Conservation (phyloP, 53 echinoderm and acorn worm genomes). For the Zoroaster sp. region DNA sequence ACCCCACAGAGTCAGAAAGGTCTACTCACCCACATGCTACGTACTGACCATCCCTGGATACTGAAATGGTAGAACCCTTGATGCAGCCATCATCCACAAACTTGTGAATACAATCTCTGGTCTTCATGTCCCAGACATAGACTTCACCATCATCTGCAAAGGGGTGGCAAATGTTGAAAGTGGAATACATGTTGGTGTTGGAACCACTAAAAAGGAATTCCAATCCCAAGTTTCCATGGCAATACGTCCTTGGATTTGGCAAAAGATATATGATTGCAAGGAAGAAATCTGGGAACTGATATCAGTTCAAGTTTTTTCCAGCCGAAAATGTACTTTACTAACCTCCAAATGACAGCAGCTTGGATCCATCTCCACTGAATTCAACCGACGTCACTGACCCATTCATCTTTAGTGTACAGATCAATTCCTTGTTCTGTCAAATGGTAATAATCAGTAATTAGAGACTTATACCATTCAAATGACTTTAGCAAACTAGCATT, state of each 20-base stretch:
- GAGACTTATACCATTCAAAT: too few species aligned
- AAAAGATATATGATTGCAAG: too few species aligned
- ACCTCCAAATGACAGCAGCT: slow-evolving; percentile 87
- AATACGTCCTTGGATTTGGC: too few species aligned
- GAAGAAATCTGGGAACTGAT: background rate
- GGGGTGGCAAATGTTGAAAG: background rate
- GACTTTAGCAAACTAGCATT: too few species aligned
- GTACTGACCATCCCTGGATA: slow-evolving; percentile 71
- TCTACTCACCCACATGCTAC: slow-evolving; percentile 86
- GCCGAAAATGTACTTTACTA: too few species aligned
- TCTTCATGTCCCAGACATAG: slow-evolving; percentile 92
- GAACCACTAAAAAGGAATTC: too few species aligned
- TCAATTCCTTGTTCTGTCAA: slow-evolving; percentile 88
- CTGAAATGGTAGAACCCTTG: slow-evolving; percentile 78
- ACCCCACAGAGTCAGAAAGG: too few species aligned
- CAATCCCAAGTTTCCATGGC: too few species aligned
- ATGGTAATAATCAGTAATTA: background rate
- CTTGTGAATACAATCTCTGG: slow-evolving; percentile 79
- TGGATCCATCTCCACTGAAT: slow-evolving; percentile 80
- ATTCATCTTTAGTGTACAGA: slow-evolving; percentile 86
- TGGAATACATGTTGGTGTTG: too few species aligned
- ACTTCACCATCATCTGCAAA: slow-evolving; percentile 91
- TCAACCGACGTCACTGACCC: slow-evolving; percentile 68
- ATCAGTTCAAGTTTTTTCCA: too few species aligned
- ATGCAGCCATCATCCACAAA: slow-evolving; percentile 89